phyloP scores from a whole-genome alignment of 2,888 invertebrate species.

The Ernsta delagoae region DNA sequence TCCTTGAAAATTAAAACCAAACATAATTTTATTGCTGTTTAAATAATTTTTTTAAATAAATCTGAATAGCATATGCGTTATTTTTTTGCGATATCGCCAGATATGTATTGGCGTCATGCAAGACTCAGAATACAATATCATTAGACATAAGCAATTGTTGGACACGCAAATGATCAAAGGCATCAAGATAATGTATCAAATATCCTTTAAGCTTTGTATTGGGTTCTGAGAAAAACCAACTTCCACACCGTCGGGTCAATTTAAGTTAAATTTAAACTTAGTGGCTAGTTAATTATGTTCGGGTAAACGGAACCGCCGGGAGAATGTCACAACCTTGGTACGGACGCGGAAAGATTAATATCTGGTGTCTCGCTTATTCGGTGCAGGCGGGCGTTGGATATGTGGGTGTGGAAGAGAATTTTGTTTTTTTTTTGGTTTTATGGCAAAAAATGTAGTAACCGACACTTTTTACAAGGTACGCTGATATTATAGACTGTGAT shows the following conservation, averaged over 20 bases:
- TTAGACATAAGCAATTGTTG: too few species aligned
- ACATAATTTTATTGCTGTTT: too few species aligned
- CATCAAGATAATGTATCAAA: too few species aligned
- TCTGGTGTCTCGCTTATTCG: slow-evolving; percentile 11
- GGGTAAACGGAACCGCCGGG: slow-evolving; percentile 15
- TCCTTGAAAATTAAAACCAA: too few species aligned
- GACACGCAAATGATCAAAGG: too few species aligned
- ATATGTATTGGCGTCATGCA: too few species aligned
- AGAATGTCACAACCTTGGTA: slow-evolving; percentile 38
- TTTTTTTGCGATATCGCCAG: too few species aligned
- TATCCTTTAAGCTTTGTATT: neutral
- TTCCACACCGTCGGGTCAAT: neutral
- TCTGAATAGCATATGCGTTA: too few species aligned
- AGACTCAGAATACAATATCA: too few species aligned
- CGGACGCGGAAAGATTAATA: slow-evolving; percentile 37
- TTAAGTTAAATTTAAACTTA: neutral
- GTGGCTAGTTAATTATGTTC: neutral
- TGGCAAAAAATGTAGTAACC: neutral
- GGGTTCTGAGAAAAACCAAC: neutral
- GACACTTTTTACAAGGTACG: neutral
- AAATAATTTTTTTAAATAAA: too few species aligned
- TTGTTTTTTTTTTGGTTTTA: slow-evolving; percentile 8
- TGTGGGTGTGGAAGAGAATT: neutral
- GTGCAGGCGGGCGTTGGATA: slow-evolving; percentile 20
- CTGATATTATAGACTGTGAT: neutral